Evolutionary conservation across 1,140 invertebrate genomes (phyloP), one percentile per base, ranked within the genome.

Genomic region (Heliconius hewitsoni): DNA sequence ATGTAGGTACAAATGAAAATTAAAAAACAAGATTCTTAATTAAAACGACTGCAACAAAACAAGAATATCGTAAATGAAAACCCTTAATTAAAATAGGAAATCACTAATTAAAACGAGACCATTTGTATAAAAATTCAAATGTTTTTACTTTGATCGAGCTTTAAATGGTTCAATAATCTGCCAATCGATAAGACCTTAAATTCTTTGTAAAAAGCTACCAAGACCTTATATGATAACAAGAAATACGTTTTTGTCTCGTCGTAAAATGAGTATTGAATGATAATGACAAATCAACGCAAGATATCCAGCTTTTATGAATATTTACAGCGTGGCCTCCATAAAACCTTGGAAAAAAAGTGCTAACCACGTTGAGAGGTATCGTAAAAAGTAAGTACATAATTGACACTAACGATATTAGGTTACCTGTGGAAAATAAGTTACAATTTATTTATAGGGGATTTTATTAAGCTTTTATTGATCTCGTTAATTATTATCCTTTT

Each of bases 371-470:
- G 57, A 39, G 39, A 76, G 23, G 23, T 66, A 3, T 18, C 6
- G 55, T 76, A 76, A 76, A 74, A 66, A 27, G 57, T 76, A 37
- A 23, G 57, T n/a, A 75, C 39, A 76, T 57, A 60, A 74, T 76
- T 60, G 39, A 76, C 74, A 76, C 74, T 75, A 23, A 46, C 60
- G 60, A 66, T 66, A 66, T 66, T 66, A 66, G 60, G 60, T 66
- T 66, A 66, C 60, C n/a, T 13, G 23, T 66, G 23, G 23, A 66
- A 30, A 66, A 66, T 66, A 30, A 66, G 9, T 27, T 66, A 27
- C 30, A 11, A 60, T 8, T 55, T 55, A 57, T 57, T 57, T 57
- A 57, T 66, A 66, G 60, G 16, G 60, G 23, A 66, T 66, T 66
- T 66, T 57, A 57, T 57, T 23, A n/a, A 3, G 2, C 8, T n/a